Evolutionary conservation across 2,888 invertebrate species (phyloP).

Genomic region (Ophion ellenae): DNA sequence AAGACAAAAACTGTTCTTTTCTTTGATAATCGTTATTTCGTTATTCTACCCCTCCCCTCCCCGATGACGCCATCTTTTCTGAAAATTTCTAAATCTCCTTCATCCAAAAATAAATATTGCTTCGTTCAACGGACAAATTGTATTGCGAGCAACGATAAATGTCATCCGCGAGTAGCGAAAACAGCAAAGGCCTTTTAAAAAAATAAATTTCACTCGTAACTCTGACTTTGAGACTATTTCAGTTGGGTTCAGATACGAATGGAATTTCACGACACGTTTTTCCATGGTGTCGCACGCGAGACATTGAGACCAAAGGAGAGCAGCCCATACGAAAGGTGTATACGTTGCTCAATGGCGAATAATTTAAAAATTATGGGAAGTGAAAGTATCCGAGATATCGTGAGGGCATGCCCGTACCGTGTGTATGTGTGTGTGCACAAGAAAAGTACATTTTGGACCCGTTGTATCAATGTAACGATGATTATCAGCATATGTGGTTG

Average conservation of each 20-base stretch:
- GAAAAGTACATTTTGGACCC: not conserved
- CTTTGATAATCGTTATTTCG: conserved; percentile 42
- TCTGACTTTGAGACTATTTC: not conserved
- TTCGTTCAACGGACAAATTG: not conserved
- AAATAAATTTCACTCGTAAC: no score
- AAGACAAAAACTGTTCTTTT: conserved; percentile 57
- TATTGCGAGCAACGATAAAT: not conserved
- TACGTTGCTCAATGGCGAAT: conserved; percentile 71
- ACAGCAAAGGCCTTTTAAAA: no score
- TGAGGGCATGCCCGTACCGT: conserved; percentile 41
- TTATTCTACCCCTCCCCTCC: conserved; percentile 1
- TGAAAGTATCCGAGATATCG: conserved; percentile 75
- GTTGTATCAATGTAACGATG: not conserved
- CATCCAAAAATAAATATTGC: not conserved
- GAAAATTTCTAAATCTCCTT: not conserved
- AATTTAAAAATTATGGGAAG: conserved; percentile 75
- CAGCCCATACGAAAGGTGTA: conserved; percentile 66
- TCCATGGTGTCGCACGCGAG: conserved; percentile 6
- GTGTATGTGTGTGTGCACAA: not conserved
- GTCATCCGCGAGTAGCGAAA: no score
- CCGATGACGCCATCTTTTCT: not conserved
- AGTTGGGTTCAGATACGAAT: not conserved
- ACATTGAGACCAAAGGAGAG: conserved; percentile 24
- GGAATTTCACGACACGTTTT: conserved; percentile 8
- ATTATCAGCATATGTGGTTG: not conserved